Evolutionary conservation across 2,888 invertebrate species (phyloP).

Genomic region (Ophion obscuratus): DNA sequence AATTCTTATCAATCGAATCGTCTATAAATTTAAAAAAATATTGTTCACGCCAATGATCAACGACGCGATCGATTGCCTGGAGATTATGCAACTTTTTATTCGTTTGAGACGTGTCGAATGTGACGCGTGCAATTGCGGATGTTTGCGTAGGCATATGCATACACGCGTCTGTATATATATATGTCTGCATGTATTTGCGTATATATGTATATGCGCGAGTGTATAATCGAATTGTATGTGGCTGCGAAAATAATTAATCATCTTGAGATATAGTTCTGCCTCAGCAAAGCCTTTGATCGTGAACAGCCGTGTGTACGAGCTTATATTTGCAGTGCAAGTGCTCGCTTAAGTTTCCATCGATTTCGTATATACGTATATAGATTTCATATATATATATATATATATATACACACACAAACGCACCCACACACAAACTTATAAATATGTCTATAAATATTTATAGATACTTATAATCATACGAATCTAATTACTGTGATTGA

Average conservation of each 20-base stretch:
- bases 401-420: too few relatives aligned
- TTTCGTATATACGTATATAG: too few relatives aligned
- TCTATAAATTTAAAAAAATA: neutral
- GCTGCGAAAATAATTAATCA: constrained; percentile 22
- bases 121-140: constrained; percentile 13
- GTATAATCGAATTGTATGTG: constrained; percentile 1
- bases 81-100: constrained; percentile 18
- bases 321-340: neutral
- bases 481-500: too few relatives aligned
- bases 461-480: too few relatives aligned
- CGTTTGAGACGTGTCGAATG: neutral
- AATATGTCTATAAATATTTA: too few relatives aligned
- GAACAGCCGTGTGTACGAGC: neutral
- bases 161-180: neutral
- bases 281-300: constrained; percentile 16
- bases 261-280: constrained; percentile 12
- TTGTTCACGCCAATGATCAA: neutral
- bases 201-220: neutral
- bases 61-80: neutral
- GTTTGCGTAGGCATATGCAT: neutral
- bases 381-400: too few relatives aligned
- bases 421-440: too few relatives aligned
- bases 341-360: neutral
- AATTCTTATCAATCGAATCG: neutral
- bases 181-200: neutral